Conservation (phyloP, 2,797 vertebrate genomes). For the Falco cherrug region DNA sequence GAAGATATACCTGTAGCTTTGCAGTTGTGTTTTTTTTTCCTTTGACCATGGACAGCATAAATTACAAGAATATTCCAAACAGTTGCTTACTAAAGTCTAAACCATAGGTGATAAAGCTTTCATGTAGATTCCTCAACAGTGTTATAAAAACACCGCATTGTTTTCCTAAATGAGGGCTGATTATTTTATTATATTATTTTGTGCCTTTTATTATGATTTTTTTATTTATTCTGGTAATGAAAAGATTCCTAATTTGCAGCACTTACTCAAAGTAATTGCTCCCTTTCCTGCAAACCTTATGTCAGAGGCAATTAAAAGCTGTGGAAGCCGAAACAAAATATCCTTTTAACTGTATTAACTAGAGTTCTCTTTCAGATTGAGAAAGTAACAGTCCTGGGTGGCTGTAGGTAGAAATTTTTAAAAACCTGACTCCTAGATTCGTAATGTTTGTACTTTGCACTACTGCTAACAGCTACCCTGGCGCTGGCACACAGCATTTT, state of each 20-base stretch:
- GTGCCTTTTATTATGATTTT: not conserved
- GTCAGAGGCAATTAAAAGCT: not conserved
- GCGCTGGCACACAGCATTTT: accelerated
- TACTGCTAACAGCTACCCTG: not conserved
- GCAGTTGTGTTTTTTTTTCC: not conserved
- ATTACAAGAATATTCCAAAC: not conserved
- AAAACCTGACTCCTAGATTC: not conserved
- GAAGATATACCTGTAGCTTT: not conserved
- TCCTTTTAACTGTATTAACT: not conserved
- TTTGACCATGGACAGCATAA: not conserved
- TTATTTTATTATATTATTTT: not conserved
- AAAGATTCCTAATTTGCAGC: not conserved
- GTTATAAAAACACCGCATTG: not conserved
- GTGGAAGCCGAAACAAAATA: not conserved
- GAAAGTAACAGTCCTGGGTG: not conserved
- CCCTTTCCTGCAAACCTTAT: not conserved
- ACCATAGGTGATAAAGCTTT: not conserved
- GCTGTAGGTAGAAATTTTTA: not conserved
- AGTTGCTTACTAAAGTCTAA: not conserved
- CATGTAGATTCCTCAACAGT: not conserved
- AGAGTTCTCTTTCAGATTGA: not conserved
- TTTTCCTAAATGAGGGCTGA: not conserved
- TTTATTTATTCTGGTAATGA: not conserved
- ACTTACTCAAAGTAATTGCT: not conserved
- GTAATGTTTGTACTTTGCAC: not conserved